Evolutionary conservation across 2,113 vertebrate species (phyloP).

Genomic region (Felis chaus): DNA sequence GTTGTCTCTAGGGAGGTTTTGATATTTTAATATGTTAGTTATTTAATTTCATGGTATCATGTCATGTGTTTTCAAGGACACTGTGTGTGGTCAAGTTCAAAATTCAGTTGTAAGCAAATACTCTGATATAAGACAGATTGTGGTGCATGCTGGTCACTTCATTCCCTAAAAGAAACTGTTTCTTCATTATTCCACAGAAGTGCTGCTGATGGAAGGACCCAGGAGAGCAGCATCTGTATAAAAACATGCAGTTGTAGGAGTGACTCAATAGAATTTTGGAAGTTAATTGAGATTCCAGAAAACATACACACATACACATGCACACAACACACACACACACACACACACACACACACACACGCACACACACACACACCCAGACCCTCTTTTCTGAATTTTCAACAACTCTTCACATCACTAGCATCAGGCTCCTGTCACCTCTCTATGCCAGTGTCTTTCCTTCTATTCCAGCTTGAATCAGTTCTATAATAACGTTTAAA

Average conservation of each 20-base stretch:
- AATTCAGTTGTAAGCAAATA: slow-evolving; percentile 38
- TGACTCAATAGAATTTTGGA: not conserved
- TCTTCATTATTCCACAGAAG: not conserved
- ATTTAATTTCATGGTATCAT: slow-evolving; percentile 38
- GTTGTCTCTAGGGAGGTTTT: not conserved
- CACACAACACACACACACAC: not conserved
- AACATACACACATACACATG: not conserved
- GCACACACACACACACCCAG: not conserved
- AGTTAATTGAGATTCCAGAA: not conserved
- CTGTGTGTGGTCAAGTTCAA: not conserved
- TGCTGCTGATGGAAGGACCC: not conserved
- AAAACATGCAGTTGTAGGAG: not conserved
- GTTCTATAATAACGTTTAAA: not conserved
- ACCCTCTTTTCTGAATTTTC: not conserved
- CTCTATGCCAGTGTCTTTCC: not conserved
- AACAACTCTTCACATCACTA: not conserved
- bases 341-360: not conserved
- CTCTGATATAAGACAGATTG: not conserved
- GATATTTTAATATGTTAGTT: slow-evolving; percentile 15
- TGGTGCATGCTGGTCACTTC: not conserved
- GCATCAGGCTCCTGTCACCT: not conserved
- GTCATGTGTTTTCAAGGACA: not conserved
- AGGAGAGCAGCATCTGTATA: not conserved
- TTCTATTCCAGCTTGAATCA: not conserved
- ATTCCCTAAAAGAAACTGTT: not conserved